Evolutionary conservation across 2,113 vertebrate species (phyloP).

Genomic region (Baryphthengus martii): DNA sequence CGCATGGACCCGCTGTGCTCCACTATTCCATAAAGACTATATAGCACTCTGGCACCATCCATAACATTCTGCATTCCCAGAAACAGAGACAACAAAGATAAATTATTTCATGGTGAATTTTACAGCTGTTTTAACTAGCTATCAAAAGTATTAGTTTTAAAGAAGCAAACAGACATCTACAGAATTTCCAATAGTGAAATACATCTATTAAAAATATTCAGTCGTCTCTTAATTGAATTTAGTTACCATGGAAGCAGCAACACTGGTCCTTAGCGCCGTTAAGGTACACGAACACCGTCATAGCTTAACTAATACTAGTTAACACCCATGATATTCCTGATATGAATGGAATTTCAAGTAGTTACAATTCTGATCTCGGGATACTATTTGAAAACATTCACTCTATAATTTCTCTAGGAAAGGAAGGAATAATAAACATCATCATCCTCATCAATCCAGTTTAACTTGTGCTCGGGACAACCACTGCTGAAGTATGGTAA

Average conservation of each 20-base stretch:
- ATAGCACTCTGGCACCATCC: constrained; percentile 83
- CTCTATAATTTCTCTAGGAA: neutral
- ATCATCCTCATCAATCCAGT: neutral
- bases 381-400: neutral
- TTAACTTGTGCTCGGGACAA: neutral
- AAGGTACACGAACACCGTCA: neutral
- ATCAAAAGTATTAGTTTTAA: neutral
- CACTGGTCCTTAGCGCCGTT: neutral
- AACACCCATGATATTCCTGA: neutral
- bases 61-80: constrained; percentile 78
- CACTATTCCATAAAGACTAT: constrained; percentile 94
- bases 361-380: neutral
- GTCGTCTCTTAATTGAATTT: neutral
- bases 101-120: neutral
- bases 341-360: neutral
- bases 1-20: constrained; percentile 96
- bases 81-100: neutral
- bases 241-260: neutral
- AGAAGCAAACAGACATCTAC: neutral
- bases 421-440: neutral
- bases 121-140: neutral
- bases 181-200: neutral
- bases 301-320: neutral
- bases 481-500: neutral
- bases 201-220: neutral